phyloP scores from a whole-genome alignment of 2,888 invertebrate species.

The Halocaridina rubra region DNA sequence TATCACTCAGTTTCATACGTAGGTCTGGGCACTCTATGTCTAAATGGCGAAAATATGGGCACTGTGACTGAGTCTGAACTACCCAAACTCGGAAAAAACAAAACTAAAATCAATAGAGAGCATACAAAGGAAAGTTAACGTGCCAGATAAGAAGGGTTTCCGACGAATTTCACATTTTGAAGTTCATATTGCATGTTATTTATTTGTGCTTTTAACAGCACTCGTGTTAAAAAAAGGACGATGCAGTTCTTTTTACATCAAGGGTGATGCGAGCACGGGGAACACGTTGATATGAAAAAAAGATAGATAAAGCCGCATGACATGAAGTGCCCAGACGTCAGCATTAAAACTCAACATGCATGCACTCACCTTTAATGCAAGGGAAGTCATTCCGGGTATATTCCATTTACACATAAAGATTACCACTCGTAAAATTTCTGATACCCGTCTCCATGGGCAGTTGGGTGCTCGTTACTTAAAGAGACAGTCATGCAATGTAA shows the following conservation, averaged over 20 bases:
- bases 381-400: too few relatives aligned
- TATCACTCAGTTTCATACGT: conserved; percentile 65
- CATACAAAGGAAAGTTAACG: too few relatives aligned
- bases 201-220: neutral
- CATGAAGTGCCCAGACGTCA: neutral
- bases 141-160: too few relatives aligned
- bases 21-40: conserved; percentile 86
- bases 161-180: too few relatives aligned
- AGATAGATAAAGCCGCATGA: neutral
- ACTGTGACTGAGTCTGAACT: too few relatives aligned
- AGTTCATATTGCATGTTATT: neutral
- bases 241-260: neutral
- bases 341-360: neutral
- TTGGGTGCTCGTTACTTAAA: neutral
- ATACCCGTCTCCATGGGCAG: neutral
- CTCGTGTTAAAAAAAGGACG: neutral
- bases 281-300: neutral
- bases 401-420: neutral
- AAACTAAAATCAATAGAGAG: too few relatives aligned
- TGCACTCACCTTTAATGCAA: neutral
- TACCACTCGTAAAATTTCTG: neutral
- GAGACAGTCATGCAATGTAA: too few relatives aligned
- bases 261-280: neutral
- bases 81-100: too few relatives aligned
- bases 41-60: conserved; percentile 66